These are phyloP conservation scores for Gadopsis marmoratus DNA, from an alignment of 2,797 vertebrate species.

Conservation along the genomic window DNA sequence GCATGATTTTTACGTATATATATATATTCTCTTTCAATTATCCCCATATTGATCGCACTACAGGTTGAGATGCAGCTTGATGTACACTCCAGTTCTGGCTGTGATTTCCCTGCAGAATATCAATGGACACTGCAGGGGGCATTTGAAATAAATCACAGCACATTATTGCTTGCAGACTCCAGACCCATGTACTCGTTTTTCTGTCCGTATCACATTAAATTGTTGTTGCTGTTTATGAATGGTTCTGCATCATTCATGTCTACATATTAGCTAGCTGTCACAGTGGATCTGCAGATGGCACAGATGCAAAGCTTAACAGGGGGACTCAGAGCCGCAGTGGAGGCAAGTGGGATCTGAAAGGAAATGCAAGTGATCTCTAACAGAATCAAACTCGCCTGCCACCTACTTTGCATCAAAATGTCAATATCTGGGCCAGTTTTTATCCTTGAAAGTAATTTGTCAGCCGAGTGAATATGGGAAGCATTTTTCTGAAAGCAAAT, in stretches of 20 bases:
- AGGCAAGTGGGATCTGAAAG: slow-evolving; percentile 54
- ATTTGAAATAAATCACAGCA: slow-evolving; percentile 68
- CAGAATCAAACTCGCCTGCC: slow-evolving; percentile 56
- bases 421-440: slow-evolving; percentile 62
- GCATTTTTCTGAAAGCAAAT: slow-evolving; percentile 56
- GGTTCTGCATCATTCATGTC: slow-evolving; percentile 63
- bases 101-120: slow-evolving; percentile 69
- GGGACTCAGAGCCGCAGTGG: slow-evolving; percentile 30
- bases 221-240: slow-evolving; percentile 71
- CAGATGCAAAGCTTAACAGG: slow-evolving; percentile 58
- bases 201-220: slow-evolving; percentile 63
- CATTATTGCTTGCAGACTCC: slow-evolving; percentile 56
- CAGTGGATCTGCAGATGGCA: slow-evolving; percentile 66
- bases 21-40: slow-evolving; percentile 61
- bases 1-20: slow-evolving; percentile 31
- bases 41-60: slow-evolving; percentile 44
- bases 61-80: slow-evolving; percentile 46
- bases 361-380: slow-evolving; percentile 64
- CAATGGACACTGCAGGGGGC: slow-evolving; percentile 60
- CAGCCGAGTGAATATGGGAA: slow-evolving; percentile 49
- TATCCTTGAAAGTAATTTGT: slow-evolving; percentile 55
- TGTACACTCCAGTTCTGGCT: slow-evolving; percentile 15
- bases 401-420: slow-evolving; percentile 72
- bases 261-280: slow-evolving; percentile 61
- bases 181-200: slow-evolving; percentile 59